Evolutionary conservation across 2,888 invertebrate genomes (phyloP), one percentile per base, ranked within the genome.

Genomic region (Eupithecia centaureata): DNA sequence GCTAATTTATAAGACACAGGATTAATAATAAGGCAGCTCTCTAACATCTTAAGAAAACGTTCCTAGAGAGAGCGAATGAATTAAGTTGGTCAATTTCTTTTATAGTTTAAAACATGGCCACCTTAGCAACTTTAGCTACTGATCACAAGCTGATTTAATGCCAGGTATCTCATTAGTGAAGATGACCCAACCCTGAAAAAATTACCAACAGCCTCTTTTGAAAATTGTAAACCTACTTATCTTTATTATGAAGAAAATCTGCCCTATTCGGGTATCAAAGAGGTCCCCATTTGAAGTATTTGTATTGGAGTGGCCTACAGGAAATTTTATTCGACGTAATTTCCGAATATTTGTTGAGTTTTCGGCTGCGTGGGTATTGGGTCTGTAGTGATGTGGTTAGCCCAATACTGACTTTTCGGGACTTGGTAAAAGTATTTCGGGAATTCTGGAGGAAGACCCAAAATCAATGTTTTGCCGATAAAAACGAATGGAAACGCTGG

Each of bases 271-370:
- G 42, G 64, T 71, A 61, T 67, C 70, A 72, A 70, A 75, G 71
- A 33, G 73, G 72, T 32, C 33, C 35, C 33, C 28, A 38, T 79
- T 79, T 79, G 76, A 79, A 64, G 58, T 58, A 58, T 63, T 32
- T 28, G 70, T 70, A 76, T 76, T 77, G 70, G 72, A 75, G 73
- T 75, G 72, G 72, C 70, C 63, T 69, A 52, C 71, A 75, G 74
- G 72, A 80, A 73, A 77, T 78, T 77, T 75, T 75, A 76, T 79
- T 74, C 71, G 65, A 67, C 61, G 72, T 79, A 59, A 63, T 68
- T 51, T 63, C 32, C 67, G 58, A 63, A 67, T 62, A 61, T 66
- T 66, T 62, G 58, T 61, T 22, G 58, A 61, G 61, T 61, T 66
- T 66, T 57, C 57, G n/a, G 57, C 8, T 61, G 33, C 22, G 58